Evolutionary conservation across 2,888 invertebrate species (phyloP).

Genomic region (Poecilus cupreus): DNA sequence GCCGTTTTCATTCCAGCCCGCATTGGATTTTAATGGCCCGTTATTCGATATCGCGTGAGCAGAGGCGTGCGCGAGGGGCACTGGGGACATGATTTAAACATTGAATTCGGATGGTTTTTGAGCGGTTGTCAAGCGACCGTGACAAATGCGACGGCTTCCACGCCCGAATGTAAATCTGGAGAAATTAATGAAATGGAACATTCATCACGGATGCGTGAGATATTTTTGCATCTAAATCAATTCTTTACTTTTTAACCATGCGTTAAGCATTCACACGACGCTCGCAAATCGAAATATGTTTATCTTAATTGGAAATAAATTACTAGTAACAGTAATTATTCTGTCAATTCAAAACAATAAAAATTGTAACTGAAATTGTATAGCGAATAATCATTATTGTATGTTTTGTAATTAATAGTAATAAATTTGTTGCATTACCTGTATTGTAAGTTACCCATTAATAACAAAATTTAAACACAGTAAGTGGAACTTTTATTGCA

Average conservation of each 20-base stretch:
- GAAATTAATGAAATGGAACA: constrained; percentile 56
- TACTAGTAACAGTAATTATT: no score
- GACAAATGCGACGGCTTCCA: constrained; percentile 31
- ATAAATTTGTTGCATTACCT: no score
- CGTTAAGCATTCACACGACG: no score
- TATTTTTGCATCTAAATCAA: background rate
- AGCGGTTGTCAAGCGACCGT: constrained; percentile 45
- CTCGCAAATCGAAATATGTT: no score
- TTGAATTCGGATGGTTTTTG: constrained; percentile 51
- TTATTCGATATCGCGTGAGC: background rate
- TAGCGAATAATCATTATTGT: no score
- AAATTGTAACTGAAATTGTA: no score
- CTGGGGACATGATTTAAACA: constrained; percentile 51
- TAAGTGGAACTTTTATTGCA: no score
- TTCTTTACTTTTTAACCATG: background rate
- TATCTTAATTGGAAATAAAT: no score
- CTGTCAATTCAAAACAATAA: no score
- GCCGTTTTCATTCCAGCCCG: background rate
- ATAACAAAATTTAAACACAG: no score
- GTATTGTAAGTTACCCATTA: no score
- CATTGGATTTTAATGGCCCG: background rate
- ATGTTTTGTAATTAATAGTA: no score
- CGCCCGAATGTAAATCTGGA: constrained; percentile 42
- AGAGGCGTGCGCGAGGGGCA: background rate
- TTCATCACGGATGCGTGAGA: constrained; percentile 10